A percentile compares a stretch with the other conserved stretches of the same genome.
These are phyloP conservation scores for Lycocerus yunnanus DNA, from an alignment of 2,888 invertebrate genomes.

Conservation along the genomic window DNA sequence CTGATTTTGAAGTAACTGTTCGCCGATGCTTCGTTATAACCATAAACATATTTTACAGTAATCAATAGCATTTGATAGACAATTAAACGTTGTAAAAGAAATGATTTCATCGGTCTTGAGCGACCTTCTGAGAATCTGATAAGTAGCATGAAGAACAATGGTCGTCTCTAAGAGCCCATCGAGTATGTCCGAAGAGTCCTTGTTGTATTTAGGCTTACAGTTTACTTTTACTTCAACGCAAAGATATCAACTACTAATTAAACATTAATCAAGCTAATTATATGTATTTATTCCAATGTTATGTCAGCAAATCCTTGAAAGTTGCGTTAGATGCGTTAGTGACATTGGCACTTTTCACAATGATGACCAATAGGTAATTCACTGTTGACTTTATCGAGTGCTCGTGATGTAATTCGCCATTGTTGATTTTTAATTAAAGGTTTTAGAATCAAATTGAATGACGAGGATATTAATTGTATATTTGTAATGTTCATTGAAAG, in stretches of 20 bases:
- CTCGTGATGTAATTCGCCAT: not conserved
- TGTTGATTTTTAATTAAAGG: not conserved
- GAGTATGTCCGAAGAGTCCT: not conserved
- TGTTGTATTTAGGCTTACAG: not conserved
- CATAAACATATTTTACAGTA: no score
- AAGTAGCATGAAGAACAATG: not conserved
- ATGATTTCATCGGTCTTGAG: not conserved
- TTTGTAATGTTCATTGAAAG: no score
- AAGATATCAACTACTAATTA: not conserved
- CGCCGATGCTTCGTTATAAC: no score
- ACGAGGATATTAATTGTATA: not conserved
- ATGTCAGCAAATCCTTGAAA: slow-evolving; percentile 13
- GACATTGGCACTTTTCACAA: slow-evolving; percentile 9
- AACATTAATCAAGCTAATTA: not conserved
- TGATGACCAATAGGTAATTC: slow-evolving; percentile 1
- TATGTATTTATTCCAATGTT: not conserved
- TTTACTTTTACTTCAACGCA: not conserved
- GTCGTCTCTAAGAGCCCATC: not conserved
- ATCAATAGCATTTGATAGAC: no score
- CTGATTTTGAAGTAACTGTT: not conserved
- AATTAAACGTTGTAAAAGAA: not conserved
- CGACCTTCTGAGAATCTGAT: not conserved
- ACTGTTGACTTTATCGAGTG: not conserved
- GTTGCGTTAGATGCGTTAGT: slow-evolving; percentile 5
- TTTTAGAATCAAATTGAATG: not conserved